Conservation (phyloP, 2,888 invertebrate species). For the Eupithecia inturbata region DNA sequence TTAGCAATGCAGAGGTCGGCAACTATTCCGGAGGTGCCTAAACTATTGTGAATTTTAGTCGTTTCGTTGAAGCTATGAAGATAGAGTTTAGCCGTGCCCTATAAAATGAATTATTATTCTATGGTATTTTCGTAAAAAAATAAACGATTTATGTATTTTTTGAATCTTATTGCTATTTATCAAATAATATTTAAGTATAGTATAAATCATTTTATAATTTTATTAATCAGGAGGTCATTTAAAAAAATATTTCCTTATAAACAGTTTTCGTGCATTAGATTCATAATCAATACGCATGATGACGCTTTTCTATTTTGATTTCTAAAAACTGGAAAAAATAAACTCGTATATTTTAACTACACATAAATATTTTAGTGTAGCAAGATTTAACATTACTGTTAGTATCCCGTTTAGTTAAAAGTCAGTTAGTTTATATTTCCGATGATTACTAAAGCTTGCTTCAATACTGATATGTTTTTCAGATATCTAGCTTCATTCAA, state of each 20-base stretch:
- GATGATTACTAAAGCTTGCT: not conserved
- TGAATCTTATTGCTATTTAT: too few relatives aligned
- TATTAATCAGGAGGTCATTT: not conserved
- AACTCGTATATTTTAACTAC: not conserved
- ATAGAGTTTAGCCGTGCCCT: slow-evolving; percentile 22
- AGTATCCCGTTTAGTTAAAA: not conserved
- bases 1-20: slow-evolving; percentile 68
- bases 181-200: too few relatives aligned
- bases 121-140: not conserved
- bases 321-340: not conserved
- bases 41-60: slow-evolving; percentile 71
- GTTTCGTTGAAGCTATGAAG: slow-evolving; percentile 60
- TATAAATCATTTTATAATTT: too few relatives aligned
- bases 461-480: not conserved
- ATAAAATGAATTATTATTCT: not conserved
- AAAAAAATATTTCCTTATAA: not conserved
- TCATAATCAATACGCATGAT: not conserved
- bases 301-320: not conserved
- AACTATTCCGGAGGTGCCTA: slow-evolving; percentile 68
- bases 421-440: not conserved
- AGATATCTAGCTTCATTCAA: not conserved
- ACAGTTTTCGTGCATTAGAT: not conserved
- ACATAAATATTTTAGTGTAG: not conserved
- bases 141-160: too few relatives aligned
- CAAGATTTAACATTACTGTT: too few relatives aligned